A percentile compares a stretch with the other conserved stretches of the same genome.
Evolutionary conservation across 1,140 invertebrate genomes (phyloP).

Genomic region (Steinernema feltiae): DNA sequence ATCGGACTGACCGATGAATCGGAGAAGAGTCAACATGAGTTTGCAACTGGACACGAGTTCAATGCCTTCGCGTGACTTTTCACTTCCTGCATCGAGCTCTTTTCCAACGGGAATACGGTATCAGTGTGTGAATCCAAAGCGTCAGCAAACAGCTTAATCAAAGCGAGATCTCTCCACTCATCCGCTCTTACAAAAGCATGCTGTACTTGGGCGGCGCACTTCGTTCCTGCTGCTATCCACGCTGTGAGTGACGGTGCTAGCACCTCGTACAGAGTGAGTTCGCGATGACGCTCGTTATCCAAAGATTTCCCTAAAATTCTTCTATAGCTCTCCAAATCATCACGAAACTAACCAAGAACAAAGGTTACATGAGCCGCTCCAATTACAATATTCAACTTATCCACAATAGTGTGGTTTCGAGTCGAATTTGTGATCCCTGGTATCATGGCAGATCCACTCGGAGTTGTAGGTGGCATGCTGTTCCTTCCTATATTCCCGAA

Average conservation of each 20-base stretch:
- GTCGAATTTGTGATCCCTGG: not conserved
- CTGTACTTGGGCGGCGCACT: constrained; percentile 24
- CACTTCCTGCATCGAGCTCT: constrained; percentile 31
- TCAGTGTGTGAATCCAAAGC: constrained; percentile 45
- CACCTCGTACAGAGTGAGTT: constrained; percentile 45
- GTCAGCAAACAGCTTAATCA: constrained; percentile 45
- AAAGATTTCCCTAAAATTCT: constrained; percentile 18
- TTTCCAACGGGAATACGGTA: constrained; percentile 25
- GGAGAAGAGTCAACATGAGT: constrained; percentile 37
- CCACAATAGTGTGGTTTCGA: not conserved
- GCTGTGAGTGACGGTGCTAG: constrained; percentile 36
- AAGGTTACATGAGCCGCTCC: constrained; percentile 23
- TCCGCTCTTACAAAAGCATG: constrained; percentile 7
- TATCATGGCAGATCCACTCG: not conserved
- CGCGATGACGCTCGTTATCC: constrained; percentile 26
- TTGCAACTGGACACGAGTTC: constrained; percentile 47
- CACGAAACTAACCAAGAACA: constrained; percentile 23
- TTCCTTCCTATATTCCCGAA: not conserved
- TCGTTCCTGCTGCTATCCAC: constrained; percentile 36
- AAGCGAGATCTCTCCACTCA: constrained; percentile 39
- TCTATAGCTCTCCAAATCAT: not conserved
- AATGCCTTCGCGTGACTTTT: constrained; percentile 32
- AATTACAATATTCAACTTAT: constrained; percentile 24
- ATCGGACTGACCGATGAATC: constrained; percentile 29
- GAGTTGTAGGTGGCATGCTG: not conserved